phyloP scores from a whole-genome alignment of 2,797 vertebrate genomes.

The Helarctos malayanus region DNA sequence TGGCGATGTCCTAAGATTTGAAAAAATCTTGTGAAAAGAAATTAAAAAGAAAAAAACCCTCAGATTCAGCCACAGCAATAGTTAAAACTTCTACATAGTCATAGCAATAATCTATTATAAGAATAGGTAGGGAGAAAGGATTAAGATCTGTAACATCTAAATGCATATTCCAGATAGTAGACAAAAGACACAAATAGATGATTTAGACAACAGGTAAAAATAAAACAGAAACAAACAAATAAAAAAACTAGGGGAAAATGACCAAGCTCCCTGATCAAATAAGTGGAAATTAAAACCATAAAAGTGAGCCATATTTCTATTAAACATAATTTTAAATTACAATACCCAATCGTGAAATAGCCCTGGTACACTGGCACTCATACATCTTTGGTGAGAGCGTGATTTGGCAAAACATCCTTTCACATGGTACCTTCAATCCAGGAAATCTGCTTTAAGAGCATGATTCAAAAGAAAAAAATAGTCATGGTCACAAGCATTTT shows the following conservation, averaged over 20 bases:
- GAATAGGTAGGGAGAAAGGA: background rate
- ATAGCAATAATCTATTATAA: background rate
- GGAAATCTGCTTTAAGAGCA: background rate
- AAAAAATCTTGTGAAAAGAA: background rate
- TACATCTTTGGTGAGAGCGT: background rate
- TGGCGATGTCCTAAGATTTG: background rate
- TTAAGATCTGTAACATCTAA: background rate
- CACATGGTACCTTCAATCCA: background rate
- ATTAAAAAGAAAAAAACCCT: background rate
- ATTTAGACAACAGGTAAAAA: background rate
- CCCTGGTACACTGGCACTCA: background rate
- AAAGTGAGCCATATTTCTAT: background rate
- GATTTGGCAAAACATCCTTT: background rate
- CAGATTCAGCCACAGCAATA: background rate
- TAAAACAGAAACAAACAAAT: background rate
- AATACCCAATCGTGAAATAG: background rate
- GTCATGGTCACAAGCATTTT: background rate
- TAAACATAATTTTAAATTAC: background rate
- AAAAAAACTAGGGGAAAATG: background rate
- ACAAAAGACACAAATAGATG: background rate
- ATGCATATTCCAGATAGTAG: background rate
- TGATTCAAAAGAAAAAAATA: background rate
- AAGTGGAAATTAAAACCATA: slow-evolving; percentile 43
- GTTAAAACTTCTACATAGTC: background rate
- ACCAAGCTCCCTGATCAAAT: background rate